phyloP scores from a whole-genome alignment of 2,888 invertebrate species.

The Acanthosepion lycidas region DNA sequence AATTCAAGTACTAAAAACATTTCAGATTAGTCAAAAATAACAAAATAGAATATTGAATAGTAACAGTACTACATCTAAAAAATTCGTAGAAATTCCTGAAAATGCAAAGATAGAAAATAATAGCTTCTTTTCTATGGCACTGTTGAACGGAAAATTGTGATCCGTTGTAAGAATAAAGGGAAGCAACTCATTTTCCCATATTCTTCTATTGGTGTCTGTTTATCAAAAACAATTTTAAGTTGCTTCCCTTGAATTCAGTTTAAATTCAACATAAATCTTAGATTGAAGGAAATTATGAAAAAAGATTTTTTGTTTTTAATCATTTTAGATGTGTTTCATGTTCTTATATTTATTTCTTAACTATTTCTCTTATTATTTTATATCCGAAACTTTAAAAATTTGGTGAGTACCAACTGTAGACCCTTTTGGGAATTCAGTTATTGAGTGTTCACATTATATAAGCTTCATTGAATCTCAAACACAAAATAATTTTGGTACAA shows the following conservation, averaged over 20 bases:
- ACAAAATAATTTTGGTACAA: no score
- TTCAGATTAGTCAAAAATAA: no score
- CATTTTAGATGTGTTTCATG: background rate
- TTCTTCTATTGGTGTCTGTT: no score
- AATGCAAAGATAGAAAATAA: background rate
- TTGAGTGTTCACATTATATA: no score
- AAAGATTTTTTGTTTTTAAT: background rate
- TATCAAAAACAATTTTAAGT: background rate
- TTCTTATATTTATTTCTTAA: background rate
- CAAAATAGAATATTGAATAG: no score
- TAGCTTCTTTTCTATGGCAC: background rate
- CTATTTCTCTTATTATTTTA: background rate
- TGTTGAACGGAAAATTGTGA: no score
- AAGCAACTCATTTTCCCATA: background rate
- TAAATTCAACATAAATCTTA: background rate
- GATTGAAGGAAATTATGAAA: background rate
- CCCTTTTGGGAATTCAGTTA: no score
- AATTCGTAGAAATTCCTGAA: background rate
- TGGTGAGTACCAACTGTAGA: no score
- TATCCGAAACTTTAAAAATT: background rate
- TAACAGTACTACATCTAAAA: no score
- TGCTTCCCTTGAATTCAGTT: background rate
- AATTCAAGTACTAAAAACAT: no score
- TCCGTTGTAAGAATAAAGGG: background rate
- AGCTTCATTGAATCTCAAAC: no score